Conservation (phyloP, 2,797 vertebrate genomes). For the Malurus leucopterus region DNA sequence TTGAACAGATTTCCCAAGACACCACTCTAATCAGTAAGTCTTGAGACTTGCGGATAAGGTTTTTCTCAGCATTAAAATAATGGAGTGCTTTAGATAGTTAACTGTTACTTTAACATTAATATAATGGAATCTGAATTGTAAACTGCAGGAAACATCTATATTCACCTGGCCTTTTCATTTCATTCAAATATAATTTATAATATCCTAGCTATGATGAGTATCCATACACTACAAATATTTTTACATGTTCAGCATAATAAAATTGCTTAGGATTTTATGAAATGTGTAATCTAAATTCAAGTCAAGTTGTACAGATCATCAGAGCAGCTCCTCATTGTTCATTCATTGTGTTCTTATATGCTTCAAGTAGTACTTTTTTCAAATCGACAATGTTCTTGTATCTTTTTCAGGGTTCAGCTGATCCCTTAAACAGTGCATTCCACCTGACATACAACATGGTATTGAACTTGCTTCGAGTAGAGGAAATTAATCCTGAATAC, state of each 20-base stretch:
- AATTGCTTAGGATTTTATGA: background rate
- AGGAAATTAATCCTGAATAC: conserved; percentile 97
- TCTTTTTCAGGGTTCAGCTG: conserved; percentile 85
- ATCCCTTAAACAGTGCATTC: conserved; percentile 94
- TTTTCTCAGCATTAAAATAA: background rate
- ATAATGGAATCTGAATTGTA: background rate
- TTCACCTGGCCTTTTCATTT: background rate
- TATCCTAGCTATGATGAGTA: background rate
- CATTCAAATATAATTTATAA: background rate
- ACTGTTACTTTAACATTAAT: background rate
- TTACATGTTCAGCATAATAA: background rate
- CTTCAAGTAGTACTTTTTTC: background rate
- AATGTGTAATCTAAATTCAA: background rate
- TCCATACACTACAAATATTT: background rate
- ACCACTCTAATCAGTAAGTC: background rate
- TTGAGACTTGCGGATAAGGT: background rate
- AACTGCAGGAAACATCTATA: background rate
- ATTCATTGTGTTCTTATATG: background rate
- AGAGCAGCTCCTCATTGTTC: background rate
- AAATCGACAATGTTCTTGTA: background rate
- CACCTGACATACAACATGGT: conserved; percentile 98
- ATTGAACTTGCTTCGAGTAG: conserved; percentile 91
- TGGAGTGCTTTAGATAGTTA: background rate
- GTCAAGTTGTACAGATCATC: background rate
- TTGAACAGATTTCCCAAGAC: background rate